Evolutionary conservation across 2,888 invertebrate genomes (phyloP), one percentile per base, ranked within the genome.

Genomic region (Protodeltote pygarga): DNA sequence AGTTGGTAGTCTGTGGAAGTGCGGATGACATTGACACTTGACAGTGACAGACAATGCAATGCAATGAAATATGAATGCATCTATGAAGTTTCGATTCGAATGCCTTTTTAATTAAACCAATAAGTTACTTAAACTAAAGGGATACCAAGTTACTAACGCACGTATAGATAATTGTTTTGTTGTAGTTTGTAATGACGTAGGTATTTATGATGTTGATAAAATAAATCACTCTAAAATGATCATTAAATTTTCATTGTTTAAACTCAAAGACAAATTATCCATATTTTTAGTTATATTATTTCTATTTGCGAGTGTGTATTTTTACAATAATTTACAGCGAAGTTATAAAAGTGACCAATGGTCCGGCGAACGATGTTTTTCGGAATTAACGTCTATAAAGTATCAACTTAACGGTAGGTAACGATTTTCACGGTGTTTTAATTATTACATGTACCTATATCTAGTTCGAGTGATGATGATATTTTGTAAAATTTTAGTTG

Each of bases 331-430:
- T 44, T 61, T 85, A 49, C 82, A 85, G 76, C 77, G 81, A 41
- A 79, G 58, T 27, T 78, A 73, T 37, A 71, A 73, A 38, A 77
- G 42, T 52, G 71, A 70, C 10, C 75, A 81, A 35, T 77, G 71
- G 66, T 75, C 79, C 10, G 79, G 76, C n/a, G 78, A 85, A 41
- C 75, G 83, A 17, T 89, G 89, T 55, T 10, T 79, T n/a, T 78
- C 85, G 1, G 87, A 89, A 66, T 57, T 89, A 40, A 77, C 78
- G 2, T 83, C 87, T 8, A 65, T 86, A 9, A 87, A 85, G 75
- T 87, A 87, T 72, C 89, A 89, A 61, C 57, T 89, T 40, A 81
- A 80, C 63, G 86, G 89, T 88, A 65, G 57, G 48, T 24, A 34
- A 20, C 2, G 3, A 10, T 15, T 6, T 5, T 13, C 11, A 25